These are phyloP conservation scores for Melanostoma mellinum DNA, from an alignment of 2,888 invertebrate genomes.

Conservation along the genomic window DNA sequence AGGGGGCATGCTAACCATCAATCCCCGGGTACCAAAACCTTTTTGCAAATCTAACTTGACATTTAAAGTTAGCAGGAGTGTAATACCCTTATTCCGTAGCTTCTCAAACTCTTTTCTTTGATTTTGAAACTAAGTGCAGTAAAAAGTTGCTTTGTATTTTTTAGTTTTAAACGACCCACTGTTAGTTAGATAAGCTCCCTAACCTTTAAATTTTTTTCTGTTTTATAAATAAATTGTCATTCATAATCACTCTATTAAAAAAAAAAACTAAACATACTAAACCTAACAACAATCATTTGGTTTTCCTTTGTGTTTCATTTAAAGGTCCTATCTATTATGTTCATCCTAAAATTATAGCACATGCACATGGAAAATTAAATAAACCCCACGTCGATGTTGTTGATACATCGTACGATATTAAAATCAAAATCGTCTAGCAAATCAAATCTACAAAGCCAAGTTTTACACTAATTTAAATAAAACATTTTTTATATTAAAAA, in stretches of 20 bases:
- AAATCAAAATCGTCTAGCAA: constrained; percentile 81
- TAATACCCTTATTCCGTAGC: too few relatives aligned
- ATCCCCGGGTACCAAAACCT: too few relatives aligned
- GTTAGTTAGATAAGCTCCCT: too few relatives aligned
- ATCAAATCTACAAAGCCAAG: constrained; percentile 14
- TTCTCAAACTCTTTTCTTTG: too few relatives aligned
- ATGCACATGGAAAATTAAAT: constrained; percentile 79
- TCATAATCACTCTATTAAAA: constrained; percentile 25
- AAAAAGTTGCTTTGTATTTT: too few relatives aligned
- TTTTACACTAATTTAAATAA: constrained; percentile 45
- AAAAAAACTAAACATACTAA: constrained; percentile 27
- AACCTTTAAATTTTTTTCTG: background rate
- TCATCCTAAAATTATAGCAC: constrained; percentile 80
- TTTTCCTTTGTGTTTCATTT: constrained; percentile 68
- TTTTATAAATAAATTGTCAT: background rate
- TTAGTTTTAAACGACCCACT: too few relatives aligned
- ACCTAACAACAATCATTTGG: constrained; percentile 50
- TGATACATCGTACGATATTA: constrained; percentile 81
- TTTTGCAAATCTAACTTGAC: too few relatives aligned
- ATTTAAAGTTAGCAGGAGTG: too few relatives aligned
- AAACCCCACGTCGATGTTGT: constrained; percentile 79
- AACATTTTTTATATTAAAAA: constrained; percentile 63
- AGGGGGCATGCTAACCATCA: too few relatives aligned
- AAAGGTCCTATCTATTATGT: constrained; percentile 79
- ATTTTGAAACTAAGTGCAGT: too few relatives aligned